Conservation (phyloP, 2,113 vertebrate species). For the Onychostoma macrolepis region DNA sequence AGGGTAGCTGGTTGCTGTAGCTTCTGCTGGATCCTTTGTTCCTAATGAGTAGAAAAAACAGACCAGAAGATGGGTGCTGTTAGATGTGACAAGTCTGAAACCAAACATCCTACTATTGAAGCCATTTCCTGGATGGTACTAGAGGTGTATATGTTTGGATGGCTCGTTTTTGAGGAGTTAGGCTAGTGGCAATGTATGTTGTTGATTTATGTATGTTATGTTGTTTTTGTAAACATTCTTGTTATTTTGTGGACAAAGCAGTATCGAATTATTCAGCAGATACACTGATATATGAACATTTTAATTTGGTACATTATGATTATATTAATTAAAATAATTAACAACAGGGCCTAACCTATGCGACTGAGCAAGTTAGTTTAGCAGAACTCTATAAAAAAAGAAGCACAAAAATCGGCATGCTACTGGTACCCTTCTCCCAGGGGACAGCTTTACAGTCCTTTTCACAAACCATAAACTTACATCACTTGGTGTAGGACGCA, state of each 20-base stretch:
- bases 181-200: no score
- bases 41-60: not conserved
- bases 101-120: not conserved
- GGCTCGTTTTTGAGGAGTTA: not conserved
- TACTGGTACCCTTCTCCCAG: not conserved
- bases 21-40: conserved; percentile 13
- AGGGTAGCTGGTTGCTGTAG: not conserved
- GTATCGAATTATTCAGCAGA: not conserved
- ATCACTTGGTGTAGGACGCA: not conserved
- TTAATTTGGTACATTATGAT: not conserved
- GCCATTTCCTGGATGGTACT: not conserved
- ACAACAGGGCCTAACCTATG: not conserved
- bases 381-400: not conserved
- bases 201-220: no score
- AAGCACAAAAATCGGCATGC: not conserved
- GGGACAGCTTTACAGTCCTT: not conserved
- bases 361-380: not conserved
- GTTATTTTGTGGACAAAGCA: no score
- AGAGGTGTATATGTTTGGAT: not conserved
- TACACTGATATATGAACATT: not conserved
- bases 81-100: conserved; percentile 4
- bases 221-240: no score
- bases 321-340: not conserved
- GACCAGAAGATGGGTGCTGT: not conserved
- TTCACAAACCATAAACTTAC: not conserved